Evolutionary conservation across 1,140 invertebrate species (phyloP).

Genomic region (Acarapis woodi): DNA sequence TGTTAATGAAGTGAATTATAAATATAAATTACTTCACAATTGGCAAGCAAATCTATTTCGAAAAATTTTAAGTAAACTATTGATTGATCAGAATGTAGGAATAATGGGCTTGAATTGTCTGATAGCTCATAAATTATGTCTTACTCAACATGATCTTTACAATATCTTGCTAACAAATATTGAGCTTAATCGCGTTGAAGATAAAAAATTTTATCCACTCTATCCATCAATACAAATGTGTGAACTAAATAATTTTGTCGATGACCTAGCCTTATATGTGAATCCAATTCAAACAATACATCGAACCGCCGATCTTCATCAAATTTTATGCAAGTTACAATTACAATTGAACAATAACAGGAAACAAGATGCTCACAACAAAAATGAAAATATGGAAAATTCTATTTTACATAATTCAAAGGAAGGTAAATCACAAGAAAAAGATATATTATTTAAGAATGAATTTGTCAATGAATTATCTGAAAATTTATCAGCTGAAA

Average conservation of each 20-base stretch:
- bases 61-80: slow-evolving; percentile 7
- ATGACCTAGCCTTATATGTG: slow-evolving; percentile 1
- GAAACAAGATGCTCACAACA: neutral
- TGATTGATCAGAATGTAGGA: slow-evolving; percentile 9
- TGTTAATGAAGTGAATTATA: too few relatives aligned
- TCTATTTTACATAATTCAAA: too few relatives aligned
- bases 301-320: slow-evolving; percentile 10
- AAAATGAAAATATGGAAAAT: too few relatives aligned
- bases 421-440: too few relatives aligned
- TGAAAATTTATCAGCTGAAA: too few relatives aligned
- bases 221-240: slow-evolving; percentile 6
- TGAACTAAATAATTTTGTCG: neutral
- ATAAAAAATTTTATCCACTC: slow-evolving; percentile 9
- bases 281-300: slow-evolving; percentile 1
- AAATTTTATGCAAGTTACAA: neutral
- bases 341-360: neutral
- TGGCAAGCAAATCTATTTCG: neutral
- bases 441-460: too few relatives aligned
- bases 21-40: neutral
- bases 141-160: slow-evolving; percentile 15
- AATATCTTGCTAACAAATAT: slow-evolving; percentile 16
- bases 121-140: slow-evolving; percentile 14
- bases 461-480: too few relatives aligned
- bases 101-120: slow-evolving; percentile 15
- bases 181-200: slow-evolving; percentile 13